Evolutionary conservation across 2,888 invertebrate genomes (phyloP), one percentile per base, ranked within the genome.

Genomic region (Torymus auratus): DNA sequence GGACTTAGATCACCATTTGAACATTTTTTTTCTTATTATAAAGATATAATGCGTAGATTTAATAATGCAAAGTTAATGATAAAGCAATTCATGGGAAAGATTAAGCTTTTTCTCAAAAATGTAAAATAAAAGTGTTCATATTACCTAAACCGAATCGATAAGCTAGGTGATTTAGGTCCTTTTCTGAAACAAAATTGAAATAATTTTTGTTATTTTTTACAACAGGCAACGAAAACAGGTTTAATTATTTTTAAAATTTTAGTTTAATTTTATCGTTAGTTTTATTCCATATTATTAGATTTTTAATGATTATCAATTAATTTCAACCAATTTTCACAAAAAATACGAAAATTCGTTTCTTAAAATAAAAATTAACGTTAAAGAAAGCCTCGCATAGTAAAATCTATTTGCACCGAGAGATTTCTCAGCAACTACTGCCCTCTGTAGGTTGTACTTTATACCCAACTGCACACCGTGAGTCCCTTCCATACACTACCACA

Each of bases 61-160:
- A 41, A n/a, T 55, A 1, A 56, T 60, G 14, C 10, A 53, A 7
- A 67, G 41, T 41, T 41, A 55, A n/a, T 55, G 14, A 20, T 61
- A 28, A 5, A 65, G 5, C 28, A 77, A 77, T 10, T 20, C 14
- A 28, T 50, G n/a, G 12, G 14, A 58, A 71, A n/a, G n/a, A 41
- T 72, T 60, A 67, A 58, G 23, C 62, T 74, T n/a, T 71, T 56
- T 68, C 73, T n/a, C n/a, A n/a, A n/a, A 74, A 56, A 79, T 74
- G 74, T 62, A 74, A 41, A 61, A 79, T 79, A 85, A 87, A 77
- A 73, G 13, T 72, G 52, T 80, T 69, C 68, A 80, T 73, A 80
- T 79, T 82, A 82, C 82, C 82, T 82, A 82, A 82, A 82, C 82
- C 82, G 61, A 82, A 82, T 74, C 82, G 82, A 82, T 82, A 82